Evolutionary conservation across 2,888 invertebrate genomes (phyloP).

Genomic region (Hydriomena furcata): DNA sequence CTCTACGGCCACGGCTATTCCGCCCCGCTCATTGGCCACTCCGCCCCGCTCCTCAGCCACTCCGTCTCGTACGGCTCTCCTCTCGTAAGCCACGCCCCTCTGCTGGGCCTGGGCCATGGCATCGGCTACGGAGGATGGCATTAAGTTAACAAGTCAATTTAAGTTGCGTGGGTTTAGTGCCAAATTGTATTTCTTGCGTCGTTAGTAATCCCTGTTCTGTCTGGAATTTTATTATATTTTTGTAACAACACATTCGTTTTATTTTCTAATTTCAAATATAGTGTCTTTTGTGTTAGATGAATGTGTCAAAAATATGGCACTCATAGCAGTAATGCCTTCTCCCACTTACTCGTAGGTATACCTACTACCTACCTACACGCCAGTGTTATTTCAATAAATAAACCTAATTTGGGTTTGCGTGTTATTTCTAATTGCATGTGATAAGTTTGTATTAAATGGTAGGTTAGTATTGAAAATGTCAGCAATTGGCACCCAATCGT

Average conservation of each 20-base stretch:
- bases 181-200: constrained; percentile 53
- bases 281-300: not conserved
- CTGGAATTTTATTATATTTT: constrained; percentile 31
- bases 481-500: constrained; percentile 3
- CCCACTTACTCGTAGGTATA: too few species aligned
- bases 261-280: not conserved
- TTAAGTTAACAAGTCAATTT: constrained; percentile 37
- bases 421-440: too few species aligned
- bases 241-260: constrained; percentile 14
- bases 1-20: constrained; percentile 33
- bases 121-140: constrained; percentile 50
- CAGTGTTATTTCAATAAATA: constrained; percentile 3
- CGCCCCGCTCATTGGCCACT: constrained; percentile 35
- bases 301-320: not conserved
- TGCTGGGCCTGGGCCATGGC: constrained; percentile 57
- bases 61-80: constrained; percentile 36
- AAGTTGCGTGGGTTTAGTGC: constrained; percentile 47
- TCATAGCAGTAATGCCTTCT: too few species aligned
- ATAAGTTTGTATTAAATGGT: not conserved
- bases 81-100: constrained; percentile 41
- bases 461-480: constrained; percentile 7
- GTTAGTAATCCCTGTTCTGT: constrained; percentile 37
- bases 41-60: constrained; percentile 40
- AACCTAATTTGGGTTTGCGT: too few species aligned
- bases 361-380: too few species aligned